Evolutionary conservation across 2,888 invertebrate genomes (phyloP).

Genomic region (Diarsia rubi): DNA sequence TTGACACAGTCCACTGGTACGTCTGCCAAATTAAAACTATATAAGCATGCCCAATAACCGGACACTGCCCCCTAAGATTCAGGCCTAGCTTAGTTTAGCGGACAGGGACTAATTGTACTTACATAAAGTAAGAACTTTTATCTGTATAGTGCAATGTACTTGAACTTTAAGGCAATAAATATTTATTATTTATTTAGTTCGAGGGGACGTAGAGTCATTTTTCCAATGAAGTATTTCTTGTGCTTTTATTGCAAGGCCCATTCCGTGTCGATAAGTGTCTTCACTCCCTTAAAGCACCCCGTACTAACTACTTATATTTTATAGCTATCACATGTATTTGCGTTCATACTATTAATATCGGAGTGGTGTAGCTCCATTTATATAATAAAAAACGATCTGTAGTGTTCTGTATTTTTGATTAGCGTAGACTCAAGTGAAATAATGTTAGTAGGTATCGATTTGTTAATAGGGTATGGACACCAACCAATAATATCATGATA

Average conservation of each 20-base stretch:
- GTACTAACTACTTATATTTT: neutral
- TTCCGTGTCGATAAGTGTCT: neutral
- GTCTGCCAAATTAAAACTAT: too few species aligned
- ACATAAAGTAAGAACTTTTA: too few species aligned
- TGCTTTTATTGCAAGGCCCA: neutral
- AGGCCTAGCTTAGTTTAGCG: too few species aligned
- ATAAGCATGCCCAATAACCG: too few species aligned
- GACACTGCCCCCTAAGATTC: too few species aligned
- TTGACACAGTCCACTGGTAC: too few species aligned
- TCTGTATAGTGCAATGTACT: too few species aligned
- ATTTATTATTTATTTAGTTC: neutral
- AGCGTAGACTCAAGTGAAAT: conserved; percentile 13
- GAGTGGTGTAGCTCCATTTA: neutral
- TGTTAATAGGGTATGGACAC: conserved; percentile 10
- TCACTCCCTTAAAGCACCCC: neutral
- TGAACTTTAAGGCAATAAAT: too few species aligned
- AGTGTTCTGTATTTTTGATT: conserved; percentile 8
- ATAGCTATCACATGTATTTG: neutral
- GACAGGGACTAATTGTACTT: too few species aligned
- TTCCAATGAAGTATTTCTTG: neutral
- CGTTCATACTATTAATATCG: neutral
- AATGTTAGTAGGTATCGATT: neutral
- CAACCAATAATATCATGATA: neutral
- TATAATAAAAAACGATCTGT: neutral
- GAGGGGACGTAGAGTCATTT: neutral